Evolutionary conservation across 2,797 vertebrate species (phyloP).

Genomic region (Champsocephalus esox): DNA sequence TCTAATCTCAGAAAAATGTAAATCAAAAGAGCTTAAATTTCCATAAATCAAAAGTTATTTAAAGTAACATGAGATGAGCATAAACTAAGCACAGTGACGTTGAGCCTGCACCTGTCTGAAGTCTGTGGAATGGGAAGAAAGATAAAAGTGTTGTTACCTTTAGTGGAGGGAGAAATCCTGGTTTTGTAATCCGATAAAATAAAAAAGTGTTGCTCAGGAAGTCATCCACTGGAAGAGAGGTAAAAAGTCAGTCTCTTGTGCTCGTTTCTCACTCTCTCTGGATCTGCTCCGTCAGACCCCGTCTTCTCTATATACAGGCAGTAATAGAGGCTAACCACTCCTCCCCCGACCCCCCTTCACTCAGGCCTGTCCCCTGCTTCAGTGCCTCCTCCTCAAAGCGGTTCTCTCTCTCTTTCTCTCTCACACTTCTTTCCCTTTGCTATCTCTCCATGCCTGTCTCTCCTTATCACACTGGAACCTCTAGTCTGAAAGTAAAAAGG

Average conservation of each 20-base stretch:
- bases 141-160: conserved; percentile 71
- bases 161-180: conserved; percentile 49
- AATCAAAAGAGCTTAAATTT: background rate
- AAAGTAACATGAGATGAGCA: conserved; percentile 44
- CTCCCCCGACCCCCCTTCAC: conserved; percentile 39
- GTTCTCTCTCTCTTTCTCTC: too few species aligned
- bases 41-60: conserved; percentile 17
- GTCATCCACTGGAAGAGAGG: conserved; percentile 58
- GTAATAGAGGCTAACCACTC: conserved; percentile 70
- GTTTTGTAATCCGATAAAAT: conserved; percentile 71
- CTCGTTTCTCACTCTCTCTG: conserved; percentile 50
- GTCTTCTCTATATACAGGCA: conserved; percentile 82
- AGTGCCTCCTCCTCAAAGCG: conserved; percentile 35
- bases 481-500: conserved; percentile 15
- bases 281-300: conserved; percentile 64
- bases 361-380: conserved; percentile 52
- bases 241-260: conserved; percentile 53
- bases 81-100: conserved; percentile 6
- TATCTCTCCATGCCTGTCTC: conserved; percentile 37
- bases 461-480: conserved; percentile 37
- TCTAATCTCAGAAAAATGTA: background rate
- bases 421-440: conserved; percentile 20
- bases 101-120: conserved; percentile 71
- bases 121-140: conserved; percentile 21
- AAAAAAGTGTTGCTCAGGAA: conserved; percentile 28